A percentile compares a stretch with the other conserved stretches of the same genome.
These are phyloP conservation scores for Horisme vitalbata DNA, from an alignment of 2,888 invertebrate genomes.

Conservation along the genomic window DNA sequence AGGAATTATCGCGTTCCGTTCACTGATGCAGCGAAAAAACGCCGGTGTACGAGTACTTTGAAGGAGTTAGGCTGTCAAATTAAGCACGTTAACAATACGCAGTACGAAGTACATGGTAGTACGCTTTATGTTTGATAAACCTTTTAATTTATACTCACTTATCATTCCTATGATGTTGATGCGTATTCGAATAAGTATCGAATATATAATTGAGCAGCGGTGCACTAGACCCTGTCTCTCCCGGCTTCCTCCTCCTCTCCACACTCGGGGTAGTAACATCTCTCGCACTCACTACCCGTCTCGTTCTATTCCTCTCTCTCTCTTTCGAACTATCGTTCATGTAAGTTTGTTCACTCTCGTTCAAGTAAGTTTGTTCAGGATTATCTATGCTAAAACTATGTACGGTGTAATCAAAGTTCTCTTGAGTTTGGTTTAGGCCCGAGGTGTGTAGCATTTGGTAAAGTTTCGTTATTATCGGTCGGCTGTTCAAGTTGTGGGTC, in stretches of 20 bases:
- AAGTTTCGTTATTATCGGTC: constrained; percentile 68
- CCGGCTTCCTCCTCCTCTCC: constrained; percentile 64
- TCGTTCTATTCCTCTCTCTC: constrained; percentile 59
- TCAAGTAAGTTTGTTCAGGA: constrained; percentile 22
- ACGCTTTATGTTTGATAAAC: no score
- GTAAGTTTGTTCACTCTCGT: no score
- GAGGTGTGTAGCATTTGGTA: constrained; percentile 70
- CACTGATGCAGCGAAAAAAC: no score
- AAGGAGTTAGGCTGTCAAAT: no score
- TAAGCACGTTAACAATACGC: background rate
- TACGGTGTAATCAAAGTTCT: constrained; percentile 53
- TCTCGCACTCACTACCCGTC: constrained; percentile 58
- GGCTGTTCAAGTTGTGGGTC: constrained; percentile 45
- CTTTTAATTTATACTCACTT: constrained; percentile 54
- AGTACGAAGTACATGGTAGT: no score
- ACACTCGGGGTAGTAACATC: constrained; percentile 43
- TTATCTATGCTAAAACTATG: constrained; percentile 48
- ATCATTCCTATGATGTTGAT: constrained; percentile 72
- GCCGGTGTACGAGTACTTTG: no score
- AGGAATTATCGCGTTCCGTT: no score
- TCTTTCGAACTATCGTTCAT: background rate
- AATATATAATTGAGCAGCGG: constrained; percentile 76
- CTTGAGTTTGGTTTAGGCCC: constrained; percentile 53
- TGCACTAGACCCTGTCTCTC: constrained; percentile 71
- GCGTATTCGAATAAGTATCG: constrained; percentile 72